These are phyloP conservation scores for Panzeria rudis DNA, from an alignment of 2,888 invertebrate genomes.

Conservation along the genomic window DNA sequence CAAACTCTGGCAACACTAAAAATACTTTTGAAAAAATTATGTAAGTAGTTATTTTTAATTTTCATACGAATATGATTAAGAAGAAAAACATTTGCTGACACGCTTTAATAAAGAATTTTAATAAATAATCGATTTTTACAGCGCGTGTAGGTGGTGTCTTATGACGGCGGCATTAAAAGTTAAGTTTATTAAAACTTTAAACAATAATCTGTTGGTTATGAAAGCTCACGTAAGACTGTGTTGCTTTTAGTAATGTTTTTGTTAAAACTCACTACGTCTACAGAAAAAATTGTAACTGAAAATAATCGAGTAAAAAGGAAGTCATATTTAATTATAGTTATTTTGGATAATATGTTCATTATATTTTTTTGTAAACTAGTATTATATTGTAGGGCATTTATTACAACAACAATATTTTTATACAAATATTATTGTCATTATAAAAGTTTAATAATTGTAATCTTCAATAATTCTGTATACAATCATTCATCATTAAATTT, in stretches of 20 bases:
- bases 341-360: too few relatives aligned
- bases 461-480: not conserved
- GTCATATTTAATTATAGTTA: not conserved
- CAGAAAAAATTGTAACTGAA: not conserved
- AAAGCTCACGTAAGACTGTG: not conserved
- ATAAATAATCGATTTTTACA: not conserved
- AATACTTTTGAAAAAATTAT: not conserved
- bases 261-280: not conserved
- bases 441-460: not conserved
- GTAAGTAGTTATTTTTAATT: not conserved
- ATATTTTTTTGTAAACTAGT: too few relatives aligned
- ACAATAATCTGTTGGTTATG: not conserved
- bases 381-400: not conserved
- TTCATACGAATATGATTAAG: not conserved
- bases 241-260: not conserved
- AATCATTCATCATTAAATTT: conserved; percentile 11
- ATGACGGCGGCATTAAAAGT: not conserved
- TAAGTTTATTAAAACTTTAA: not conserved
- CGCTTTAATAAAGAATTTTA: not conserved
- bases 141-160: not conserved
- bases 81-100: not conserved
- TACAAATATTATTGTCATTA: not conserved
- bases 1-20: not conserved
- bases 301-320: too few relatives aligned
- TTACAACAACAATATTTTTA: not conserved